Evolutionary conservation across 2,797 vertebrate species (phyloP).

Genomic region (Allenopithecus nigroviridis): DNA sequence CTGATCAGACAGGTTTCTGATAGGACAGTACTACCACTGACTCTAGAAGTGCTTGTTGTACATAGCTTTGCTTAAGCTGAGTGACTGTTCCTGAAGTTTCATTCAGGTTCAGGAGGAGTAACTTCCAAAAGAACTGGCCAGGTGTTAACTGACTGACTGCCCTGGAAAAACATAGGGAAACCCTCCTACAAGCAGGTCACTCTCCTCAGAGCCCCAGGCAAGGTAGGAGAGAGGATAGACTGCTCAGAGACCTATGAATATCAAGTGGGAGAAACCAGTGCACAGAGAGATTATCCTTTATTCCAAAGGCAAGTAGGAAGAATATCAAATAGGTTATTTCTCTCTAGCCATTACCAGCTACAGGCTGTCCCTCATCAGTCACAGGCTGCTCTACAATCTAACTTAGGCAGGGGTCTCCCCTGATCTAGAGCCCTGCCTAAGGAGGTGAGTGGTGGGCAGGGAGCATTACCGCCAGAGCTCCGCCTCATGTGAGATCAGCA

Average conservation of each 20-base stretch:
- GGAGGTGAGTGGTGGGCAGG: neutral
- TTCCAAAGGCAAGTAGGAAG: neutral
- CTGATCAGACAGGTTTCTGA: neutral
- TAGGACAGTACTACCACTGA: neutral
- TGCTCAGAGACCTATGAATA: neutral
- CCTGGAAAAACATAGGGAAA: neutral
- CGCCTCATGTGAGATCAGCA: neutral
- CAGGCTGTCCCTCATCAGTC: neutral
- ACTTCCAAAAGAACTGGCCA: neutral
- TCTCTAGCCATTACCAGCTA: neutral
- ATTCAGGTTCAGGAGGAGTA: neutral
- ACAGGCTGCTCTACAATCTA: neutral
- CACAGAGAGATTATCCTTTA: neutral
- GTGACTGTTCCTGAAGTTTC: neutral
- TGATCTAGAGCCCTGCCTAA: neutral
- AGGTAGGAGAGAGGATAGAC: neutral
- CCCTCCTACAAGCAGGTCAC: neutral
- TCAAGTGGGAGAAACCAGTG: neutral
- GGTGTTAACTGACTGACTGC: neutral
- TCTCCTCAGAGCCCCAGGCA: neutral
- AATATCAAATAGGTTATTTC: neutral
- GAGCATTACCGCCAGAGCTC: neutral
- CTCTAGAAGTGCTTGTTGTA: neutral
- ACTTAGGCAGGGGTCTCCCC: neutral
- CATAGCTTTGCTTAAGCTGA: neutral